These are phyloP conservation scores for Pseudomyrmex concolor DNA, from an alignment of 1,140 invertebrate species.

Conservation along the genomic window DNA sequence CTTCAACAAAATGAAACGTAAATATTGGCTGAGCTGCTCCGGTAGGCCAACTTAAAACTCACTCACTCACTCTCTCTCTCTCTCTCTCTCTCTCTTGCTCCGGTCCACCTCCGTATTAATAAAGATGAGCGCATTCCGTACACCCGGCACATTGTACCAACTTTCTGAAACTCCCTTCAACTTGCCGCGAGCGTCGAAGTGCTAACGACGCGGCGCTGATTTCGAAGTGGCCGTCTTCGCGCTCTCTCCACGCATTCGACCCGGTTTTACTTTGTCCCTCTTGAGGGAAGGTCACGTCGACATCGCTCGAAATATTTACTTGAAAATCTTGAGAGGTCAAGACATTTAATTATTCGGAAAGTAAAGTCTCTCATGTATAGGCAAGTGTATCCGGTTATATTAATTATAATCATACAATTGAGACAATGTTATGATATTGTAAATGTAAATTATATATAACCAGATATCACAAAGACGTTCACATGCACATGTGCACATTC, in stretches of 20 bases:
- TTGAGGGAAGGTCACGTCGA: not conserved
- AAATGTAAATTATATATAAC: no score
- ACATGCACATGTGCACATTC: no score
- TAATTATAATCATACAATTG: no score
- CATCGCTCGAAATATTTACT: no score
- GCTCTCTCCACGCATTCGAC: not conserved
- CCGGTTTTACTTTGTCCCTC: conserved; percentile 18
- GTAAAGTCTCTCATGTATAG: no score
- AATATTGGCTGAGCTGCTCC: conserved; percentile 76
- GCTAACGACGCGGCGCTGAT: conserved; percentile 26
- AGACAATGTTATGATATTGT: no score
- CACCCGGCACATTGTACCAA: conserved; percentile 73
- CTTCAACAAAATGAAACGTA: conserved; percentile 77
- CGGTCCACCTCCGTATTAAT: conserved; percentile 71
- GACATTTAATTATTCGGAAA: not conserved
- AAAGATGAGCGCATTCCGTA: conserved; percentile 77
- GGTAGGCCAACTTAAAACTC: conserved; percentile 74
- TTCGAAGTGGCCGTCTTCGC: conserved; percentile 9
- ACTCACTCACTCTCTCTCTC: not conserved
- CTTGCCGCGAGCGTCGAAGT: conserved; percentile 56
- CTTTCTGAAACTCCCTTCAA: conserved; percentile 45
- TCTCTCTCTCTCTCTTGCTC: not conserved
- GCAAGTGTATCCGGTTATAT: no score
- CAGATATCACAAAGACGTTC: no score
- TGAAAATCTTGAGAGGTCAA: not conserved